Evolutionary conservation across 2,888 invertebrate genomes (phyloP).

Genomic region (Boloria selene): DNA sequence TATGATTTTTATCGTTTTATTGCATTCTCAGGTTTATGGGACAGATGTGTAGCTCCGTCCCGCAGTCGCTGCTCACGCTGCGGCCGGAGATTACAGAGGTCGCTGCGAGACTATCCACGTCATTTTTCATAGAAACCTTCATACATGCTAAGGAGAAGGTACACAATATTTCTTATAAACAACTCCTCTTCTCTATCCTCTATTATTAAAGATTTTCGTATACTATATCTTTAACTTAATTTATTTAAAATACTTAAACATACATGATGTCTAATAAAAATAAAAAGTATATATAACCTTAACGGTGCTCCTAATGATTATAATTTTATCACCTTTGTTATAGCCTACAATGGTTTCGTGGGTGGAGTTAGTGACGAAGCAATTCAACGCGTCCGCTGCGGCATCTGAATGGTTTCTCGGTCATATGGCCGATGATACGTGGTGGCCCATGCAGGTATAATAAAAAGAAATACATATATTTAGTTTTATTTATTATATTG

Average conservation of each 20-base stretch:
- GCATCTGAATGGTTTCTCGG: slow-evolving; percentile 96
- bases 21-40: slow-evolving; percentile 91
- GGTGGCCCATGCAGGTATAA: slow-evolving; percentile 94
- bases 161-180: slow-evolving; percentile 30
- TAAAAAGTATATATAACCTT: too few species aligned
- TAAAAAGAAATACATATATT: too few species aligned
- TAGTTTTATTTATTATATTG: background rate
- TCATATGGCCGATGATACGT: slow-evolving; percentile 95
- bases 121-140: slow-evolving; percentile 97
- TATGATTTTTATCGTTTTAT: too few species aligned
- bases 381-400: slow-evolving; percentile 94
- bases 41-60: slow-evolving; percentile 96
- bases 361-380: slow-evolving; percentile 97
- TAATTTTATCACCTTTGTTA: slow-evolving; percentile 34
- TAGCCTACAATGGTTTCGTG: slow-evolving; percentile 98
- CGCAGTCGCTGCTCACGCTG: slow-evolving; percentile 91
- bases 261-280: too few species aligned
- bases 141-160: slow-evolving; percentile 98
- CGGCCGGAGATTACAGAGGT: slow-evolving; percentile 91
- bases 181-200: background rate
- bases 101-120: slow-evolving; percentile 93
- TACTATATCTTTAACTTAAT: too few species aligned
- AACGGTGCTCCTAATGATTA: background rate
- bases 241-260: too few species aligned
- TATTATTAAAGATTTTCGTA: background rate